A percentile compares a stretch with the other conserved stretches of the same genome.
Conservation (phyloP, 2,113 vertebrate genomes). For the Charadrius vociferus region DNA sequence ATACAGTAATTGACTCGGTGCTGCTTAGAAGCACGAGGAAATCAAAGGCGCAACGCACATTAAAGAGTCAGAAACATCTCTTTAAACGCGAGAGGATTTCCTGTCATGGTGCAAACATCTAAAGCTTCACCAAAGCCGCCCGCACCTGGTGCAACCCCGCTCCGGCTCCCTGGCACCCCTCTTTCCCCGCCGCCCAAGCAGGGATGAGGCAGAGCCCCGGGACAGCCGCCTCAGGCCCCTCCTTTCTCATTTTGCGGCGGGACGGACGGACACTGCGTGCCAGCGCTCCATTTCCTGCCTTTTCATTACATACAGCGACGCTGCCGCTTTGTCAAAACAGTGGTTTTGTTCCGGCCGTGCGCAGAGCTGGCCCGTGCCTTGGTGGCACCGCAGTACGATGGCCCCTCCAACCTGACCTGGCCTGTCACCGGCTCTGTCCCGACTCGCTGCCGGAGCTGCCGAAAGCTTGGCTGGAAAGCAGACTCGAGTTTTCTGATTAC, state of each 20-base stretch:
- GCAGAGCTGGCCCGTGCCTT: not conserved
- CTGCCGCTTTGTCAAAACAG: accelerated
- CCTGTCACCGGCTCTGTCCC: not conserved
- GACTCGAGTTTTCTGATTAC: constrained; percentile 64
- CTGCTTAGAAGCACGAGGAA: constrained; percentile 33
- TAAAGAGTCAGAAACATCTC: constrained; percentile 62
- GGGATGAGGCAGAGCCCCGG: not conserved
- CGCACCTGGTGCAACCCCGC: constrained; percentile 27
- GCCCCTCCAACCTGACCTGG: not conserved
- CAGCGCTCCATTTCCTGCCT: constrained; percentile 7
- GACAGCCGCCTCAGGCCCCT: not conserved
- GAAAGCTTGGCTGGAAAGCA: constrained; percentile 32
- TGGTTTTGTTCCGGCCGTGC: accelerated
- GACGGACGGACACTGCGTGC: not conserved
- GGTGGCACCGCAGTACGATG: not conserved
- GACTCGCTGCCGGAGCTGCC: constrained; percentile 17
- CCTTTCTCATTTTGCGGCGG: not conserved
- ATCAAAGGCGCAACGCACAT: constrained; percentile 48
- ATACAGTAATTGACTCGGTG: constrained; percentile 33
- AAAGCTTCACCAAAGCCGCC: constrained; percentile 1
- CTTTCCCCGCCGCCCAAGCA: not conserved
- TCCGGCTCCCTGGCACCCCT: not conserved
- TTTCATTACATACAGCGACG: not conserved
- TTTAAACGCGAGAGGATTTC: constrained; percentile 63
- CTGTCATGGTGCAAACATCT: constrained; percentile 47